These are phyloP conservation scores for Mastomys natalensis DNA, from an alignment of 2,113 vertebrate genomes.

Conservation along the genomic window DNA sequence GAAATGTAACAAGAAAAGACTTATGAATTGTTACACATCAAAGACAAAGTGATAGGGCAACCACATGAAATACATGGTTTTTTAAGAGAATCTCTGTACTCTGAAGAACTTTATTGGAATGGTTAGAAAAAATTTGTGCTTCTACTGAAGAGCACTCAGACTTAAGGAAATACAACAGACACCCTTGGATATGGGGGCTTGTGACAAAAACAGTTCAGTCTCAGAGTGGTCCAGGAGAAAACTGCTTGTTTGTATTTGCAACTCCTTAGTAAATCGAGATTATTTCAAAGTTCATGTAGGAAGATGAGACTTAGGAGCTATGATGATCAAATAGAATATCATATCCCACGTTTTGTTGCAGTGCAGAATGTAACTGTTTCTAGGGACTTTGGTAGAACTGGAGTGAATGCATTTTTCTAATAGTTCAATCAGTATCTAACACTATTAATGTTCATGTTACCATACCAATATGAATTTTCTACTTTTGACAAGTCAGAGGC, in stretches of 20 bases:
- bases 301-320: neutral
- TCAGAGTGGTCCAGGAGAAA: neutral
- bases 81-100: neutral
- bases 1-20: neutral
- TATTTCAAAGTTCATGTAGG: neutral
- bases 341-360: neutral
- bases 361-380: neutral
- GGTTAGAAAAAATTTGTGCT: neutral
- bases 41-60: neutral
- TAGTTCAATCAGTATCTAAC: neutral
- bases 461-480: neutral
- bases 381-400: neutral
- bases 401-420: neutral
- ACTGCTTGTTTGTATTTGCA: neutral
- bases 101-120: neutral
- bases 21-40: neutral
- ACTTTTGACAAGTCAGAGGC: neutral
- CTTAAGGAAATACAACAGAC: neutral
- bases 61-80: neutral
- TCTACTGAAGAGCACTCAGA: neutral
- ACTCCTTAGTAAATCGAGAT: neutral
- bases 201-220: neutral
- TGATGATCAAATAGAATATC: neutral
- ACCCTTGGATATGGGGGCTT: too few relatives aligned
- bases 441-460: neutral